phyloP scores from a whole-genome alignment of 92 coral and sea anemone species.

The Bergia sp. region DNA sequence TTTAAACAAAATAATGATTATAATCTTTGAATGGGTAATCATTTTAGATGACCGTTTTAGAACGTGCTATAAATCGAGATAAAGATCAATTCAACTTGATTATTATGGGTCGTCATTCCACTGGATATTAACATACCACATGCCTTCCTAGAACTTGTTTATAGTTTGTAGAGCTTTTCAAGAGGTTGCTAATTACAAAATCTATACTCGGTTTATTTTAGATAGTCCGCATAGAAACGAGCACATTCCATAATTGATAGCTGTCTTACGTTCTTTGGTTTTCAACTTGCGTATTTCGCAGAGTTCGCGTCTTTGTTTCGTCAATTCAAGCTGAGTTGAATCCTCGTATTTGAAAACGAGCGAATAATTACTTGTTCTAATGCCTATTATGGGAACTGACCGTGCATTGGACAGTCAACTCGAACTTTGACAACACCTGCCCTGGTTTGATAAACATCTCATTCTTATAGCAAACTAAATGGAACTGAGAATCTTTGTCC shows the following conservation, averaged over 20 bases:
- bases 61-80: not conserved
- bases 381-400: constrained; percentile 15
- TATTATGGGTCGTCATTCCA: not conserved
- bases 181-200: constrained; percentile 28
- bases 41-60: not conserved
- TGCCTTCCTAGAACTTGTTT: not conserved
- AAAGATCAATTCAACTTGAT: not conserved
- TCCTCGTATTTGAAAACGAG: constrained; percentile 10
- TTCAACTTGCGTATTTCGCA: not conserved
- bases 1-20: constrained; percentile 10
- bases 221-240: not conserved
- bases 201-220: not conserved
- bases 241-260: constrained; percentile 35
- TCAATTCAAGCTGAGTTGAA: constrained; percentile 34
- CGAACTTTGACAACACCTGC: constrained; percentile 17
- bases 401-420: constrained; percentile 7
- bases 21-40: constrained; percentile 13
- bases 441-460: constrained; percentile 9
- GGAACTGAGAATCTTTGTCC: constrained; percentile 8
- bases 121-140: not conserved
- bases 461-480: constrained; percentile 30
- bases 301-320: constrained; percentile 23
- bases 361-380: constrained; percentile 7
- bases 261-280: constrained; percentile 5
- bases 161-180: not conserved